Percentiles rank a stretch among this genome's conserved stretches.
Evolutionary conservation across 2,797 vertebrate species (phyloP).

Genomic region (Sebastes oblongus): DNA sequence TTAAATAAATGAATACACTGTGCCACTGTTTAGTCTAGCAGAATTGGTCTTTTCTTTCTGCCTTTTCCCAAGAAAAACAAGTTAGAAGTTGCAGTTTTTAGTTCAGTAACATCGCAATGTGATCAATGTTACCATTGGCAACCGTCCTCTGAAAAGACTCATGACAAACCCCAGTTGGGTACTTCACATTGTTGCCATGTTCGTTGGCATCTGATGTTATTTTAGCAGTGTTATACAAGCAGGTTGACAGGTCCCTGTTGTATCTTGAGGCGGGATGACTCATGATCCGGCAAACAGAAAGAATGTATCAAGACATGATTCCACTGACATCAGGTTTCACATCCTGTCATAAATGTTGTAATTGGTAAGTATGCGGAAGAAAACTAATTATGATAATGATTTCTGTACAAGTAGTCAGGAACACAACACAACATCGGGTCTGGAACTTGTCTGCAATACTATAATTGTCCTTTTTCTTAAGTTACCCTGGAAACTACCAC

Average conservation of each 20-base stretch:
- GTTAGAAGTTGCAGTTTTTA: not conserved
- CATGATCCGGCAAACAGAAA: constrained; percentile 13
- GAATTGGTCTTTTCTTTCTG: not conserved
- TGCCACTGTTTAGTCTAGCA: not conserved
- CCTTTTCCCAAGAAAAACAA: not conserved
- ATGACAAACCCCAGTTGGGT: not conserved
- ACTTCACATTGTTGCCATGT: constrained; percentile 13
- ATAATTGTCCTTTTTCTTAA: not conserved
- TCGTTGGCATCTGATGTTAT: constrained; percentile 16
- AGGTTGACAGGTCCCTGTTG: constrained; percentile 2
- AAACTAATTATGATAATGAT: not conserved
- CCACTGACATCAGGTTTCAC: not conserved
- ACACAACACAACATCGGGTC: not conserved
- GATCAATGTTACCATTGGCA: constrained; percentile 12
- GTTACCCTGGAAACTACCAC: not conserved
- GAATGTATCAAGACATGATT: constrained; percentile 16
- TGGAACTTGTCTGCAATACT: not conserved
- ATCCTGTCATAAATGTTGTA: not conserved
- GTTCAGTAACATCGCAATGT: not conserved
- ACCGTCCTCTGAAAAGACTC: not conserved
- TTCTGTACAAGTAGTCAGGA: not conserved
- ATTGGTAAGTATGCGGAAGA: not conserved
- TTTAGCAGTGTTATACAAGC: constrained; percentile 20
- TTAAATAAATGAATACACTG: not conserved
- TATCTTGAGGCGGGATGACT: constrained; percentile 13